phyloP scores from a whole-genome alignment of 2,113 vertebrate genomes.

The Corythornis madagascariensis region DNA sequence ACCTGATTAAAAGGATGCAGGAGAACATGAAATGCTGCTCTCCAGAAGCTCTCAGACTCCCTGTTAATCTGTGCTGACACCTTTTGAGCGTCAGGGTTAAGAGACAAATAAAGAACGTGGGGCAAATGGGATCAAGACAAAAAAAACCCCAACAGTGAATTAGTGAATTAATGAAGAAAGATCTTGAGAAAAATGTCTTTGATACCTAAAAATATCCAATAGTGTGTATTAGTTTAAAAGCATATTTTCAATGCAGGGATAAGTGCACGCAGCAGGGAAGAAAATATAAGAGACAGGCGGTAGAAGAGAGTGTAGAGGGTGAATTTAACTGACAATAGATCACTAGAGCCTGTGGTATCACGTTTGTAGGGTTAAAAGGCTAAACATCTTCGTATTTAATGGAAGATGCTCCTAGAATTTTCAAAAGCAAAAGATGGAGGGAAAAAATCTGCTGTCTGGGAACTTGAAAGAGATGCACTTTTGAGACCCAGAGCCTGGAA shows the following conservation, averaged over 20 bases:
- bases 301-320: conserved; percentile 35
- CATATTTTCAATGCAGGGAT: conserved; percentile 60
- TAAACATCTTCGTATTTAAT: conserved; percentile 50
- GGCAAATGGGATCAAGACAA: conserved; percentile 50
- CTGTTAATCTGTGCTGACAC: conserved; percentile 61
- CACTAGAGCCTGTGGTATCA: conserved; percentile 36
- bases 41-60: conserved; percentile 54
- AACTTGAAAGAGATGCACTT: conserved; percentile 52
- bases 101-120: conserved; percentile 60
- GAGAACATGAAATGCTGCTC: conserved; percentile 56
- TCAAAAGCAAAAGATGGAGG: conserved; percentile 50
- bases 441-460: conserved; percentile 47
- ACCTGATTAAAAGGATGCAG: conserved; percentile 57
- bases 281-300: conserved; percentile 49
- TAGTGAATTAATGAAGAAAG: conserved; percentile 69
- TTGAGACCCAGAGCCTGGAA: not conserved
- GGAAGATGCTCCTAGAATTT: conserved; percentile 60
- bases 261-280: conserved; percentile 57
- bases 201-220: conserved; percentile 64
- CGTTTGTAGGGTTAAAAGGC: conserved; percentile 62
- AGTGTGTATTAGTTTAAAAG: conserved; percentile 54
- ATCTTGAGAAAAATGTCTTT: conserved; percentile 63
- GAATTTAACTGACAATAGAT: conserved; percentile 70
- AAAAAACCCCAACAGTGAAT: conserved; percentile 36
- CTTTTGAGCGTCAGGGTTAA: conserved; percentile 55